phyloP scores from a whole-genome alignment of 2,888 invertebrate species.

The Amblyjoppa fuscipennis region DNA sequence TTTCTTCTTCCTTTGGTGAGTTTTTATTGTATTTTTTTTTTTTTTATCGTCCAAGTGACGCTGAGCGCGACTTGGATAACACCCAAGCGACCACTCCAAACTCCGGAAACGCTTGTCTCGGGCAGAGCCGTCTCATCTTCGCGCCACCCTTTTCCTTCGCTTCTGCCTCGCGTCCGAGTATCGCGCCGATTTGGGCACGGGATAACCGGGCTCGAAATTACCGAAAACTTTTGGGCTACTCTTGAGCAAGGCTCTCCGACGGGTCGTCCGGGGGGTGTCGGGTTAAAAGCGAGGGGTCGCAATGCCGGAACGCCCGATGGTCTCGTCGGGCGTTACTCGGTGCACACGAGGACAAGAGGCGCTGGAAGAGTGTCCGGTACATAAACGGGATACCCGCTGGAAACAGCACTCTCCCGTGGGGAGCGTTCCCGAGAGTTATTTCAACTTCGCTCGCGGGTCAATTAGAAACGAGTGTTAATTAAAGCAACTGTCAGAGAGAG shows the following conservation, averaged over 20 bases:
- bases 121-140: conserved; percentile 35
- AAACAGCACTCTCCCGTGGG: not conserved
- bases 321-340: not conserved
- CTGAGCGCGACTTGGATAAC: conserved; percentile 56
- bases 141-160: not conserved
- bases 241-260: conserved; percentile 2
- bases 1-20: not conserved
- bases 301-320: not conserved
- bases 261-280: not conserved
- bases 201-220: conserved; percentile 38
- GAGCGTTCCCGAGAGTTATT: conserved; percentile 41
- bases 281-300: not conserved
- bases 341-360: not conserved
- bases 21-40: not conserved
- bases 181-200: conserved; percentile 23
- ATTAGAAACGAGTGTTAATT: conserved; percentile 67
- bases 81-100: conserved; percentile 67
- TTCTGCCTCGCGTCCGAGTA: not conserved
- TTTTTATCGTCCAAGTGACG: conserved; percentile 9
- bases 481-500: conserved; percentile 56
- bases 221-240: conserved; percentile 41
- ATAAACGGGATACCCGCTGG: not conserved
- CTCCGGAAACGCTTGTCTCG: conserved; percentile 54
- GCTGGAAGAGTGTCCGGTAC: not conserved
- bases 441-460: conserved; percentile 50